Evolutionary conservation across 2,113 vertebrate genomes (phyloP), one percentile per base, ranked within the genome.

Genomic region (Oryzias celebensis): DNA sequence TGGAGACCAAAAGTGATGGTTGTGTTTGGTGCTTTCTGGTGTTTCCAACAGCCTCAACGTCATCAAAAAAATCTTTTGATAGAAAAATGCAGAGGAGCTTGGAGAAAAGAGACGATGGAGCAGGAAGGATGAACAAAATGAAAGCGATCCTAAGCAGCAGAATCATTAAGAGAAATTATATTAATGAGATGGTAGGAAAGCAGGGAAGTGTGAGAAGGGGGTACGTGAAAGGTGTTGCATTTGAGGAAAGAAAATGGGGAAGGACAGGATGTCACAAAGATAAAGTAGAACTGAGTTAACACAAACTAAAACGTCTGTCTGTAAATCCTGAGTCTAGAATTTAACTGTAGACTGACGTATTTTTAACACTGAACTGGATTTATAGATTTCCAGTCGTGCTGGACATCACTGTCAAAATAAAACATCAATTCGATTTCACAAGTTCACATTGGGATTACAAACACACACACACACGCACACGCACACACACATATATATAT

Each of bases 261-360:
- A 28, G 52, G 52, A 42, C 43, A 62, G 22, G 60, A 56, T 73
- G 80, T 73, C 71, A 77, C 46, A 24, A 67, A 72, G 62, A 57
- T 70, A 65, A 66, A 64, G 55, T 65, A 12, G 10, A 58, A 41
- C 72, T 65, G 81, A 46, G 74, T 77, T 86, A 77, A 78, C 64
- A 76, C 74, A 85, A 86, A 87, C 88, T 84, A 88, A 87, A 88
- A 76, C 52, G 73, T 54, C 71, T 74, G 84, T 54, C 54, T 61
- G 57, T 66, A 59, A 49, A 57, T 28, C 57, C 47, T 50, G 64
- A 59, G 48, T 68, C 48, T 59, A 23, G 41, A 63, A 68, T 68
- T 75, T 84, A 82, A 85, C 83, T 83, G 65, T 85, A 83, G 6
- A 31, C 31, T 8, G 26, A 28, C 26, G 7, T 28, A 28, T 5